Evolutionary conservation across 2,797 vertebrate genomes (phyloP).

Genomic region (Phalloptychus januarius): DNA sequence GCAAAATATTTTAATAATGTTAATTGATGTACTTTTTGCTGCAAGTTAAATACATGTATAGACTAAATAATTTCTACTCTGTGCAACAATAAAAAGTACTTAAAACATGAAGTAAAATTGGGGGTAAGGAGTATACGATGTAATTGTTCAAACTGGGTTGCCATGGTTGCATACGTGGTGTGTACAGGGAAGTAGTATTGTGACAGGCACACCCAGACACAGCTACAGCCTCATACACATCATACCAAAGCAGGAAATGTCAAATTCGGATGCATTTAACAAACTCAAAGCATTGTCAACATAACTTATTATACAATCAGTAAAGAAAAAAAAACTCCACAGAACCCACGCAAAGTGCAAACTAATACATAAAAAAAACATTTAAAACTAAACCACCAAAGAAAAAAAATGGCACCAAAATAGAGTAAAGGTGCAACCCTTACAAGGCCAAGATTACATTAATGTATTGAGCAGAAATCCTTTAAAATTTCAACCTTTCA

Average conservation of each 20-base stretch:
- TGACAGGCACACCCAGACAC: conserved; percentile 59
- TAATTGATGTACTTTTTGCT: background rate
- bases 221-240: conserved; percentile 49
- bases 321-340: background rate
- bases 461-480: background rate
- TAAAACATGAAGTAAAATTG: background rate
- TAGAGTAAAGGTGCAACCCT: background rate
- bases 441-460: background rate
- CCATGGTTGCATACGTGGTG: conserved; percentile 47
- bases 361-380: background rate
- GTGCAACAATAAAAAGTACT: background rate
- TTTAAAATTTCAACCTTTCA: background rate
- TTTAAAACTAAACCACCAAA: background rate
- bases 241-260: conserved; percentile 67
- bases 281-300: background rate
- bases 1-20: background rate
- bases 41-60: background rate
- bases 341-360: background rate
- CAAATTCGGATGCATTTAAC: conserved; percentile 11
- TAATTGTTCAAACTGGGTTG: conserved; percentile 35
- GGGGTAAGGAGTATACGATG: background rate
- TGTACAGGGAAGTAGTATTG: conserved; percentile 29
- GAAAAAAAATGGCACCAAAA: background rate
- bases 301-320: background rate
- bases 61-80: background rate